Evolutionary conservation across 1,140 invertebrate genomes (phyloP).

Genomic region (Oncopodura yosiiana): DNA sequence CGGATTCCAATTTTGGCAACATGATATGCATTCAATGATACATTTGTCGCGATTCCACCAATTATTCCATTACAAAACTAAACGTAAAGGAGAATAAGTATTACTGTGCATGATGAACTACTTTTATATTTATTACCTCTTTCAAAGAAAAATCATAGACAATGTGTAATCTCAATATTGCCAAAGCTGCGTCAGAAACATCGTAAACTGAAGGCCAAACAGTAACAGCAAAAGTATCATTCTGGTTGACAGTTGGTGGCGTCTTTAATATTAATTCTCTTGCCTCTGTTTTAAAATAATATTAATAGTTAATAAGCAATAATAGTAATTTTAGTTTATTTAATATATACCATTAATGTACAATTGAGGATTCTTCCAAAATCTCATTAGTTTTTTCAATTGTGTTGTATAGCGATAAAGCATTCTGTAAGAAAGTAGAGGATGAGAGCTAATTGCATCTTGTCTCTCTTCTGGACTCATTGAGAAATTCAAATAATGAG

Average conservation of each 20-base stretch:
- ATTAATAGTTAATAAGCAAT: too few species aligned
- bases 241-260: background rate
- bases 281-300: background rate
- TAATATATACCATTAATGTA: background rate
- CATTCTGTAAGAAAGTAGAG: background rate
- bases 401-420: background rate
- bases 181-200: background rate
- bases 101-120: too few species aligned
- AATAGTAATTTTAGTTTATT: too few species aligned
- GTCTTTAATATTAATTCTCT: background rate
- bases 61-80: too few species aligned
- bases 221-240: background rate
- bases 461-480: too few species aligned
- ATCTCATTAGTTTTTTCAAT: background rate
- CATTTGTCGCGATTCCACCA: too few species aligned
- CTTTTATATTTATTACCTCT: too few species aligned
- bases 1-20: too few species aligned
- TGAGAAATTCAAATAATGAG: too few species aligned
- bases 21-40: too few species aligned
- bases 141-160: background rate
- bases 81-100: too few species aligned
- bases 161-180: background rate
- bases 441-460: background rate
- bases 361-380: background rate
- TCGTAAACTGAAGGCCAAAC: background rate